Evolutionary conservation across 2,888 invertebrate genomes (phyloP), one percentile per base, ranked within the genome.

Genomic region (Neoascia interrupta): DNA sequence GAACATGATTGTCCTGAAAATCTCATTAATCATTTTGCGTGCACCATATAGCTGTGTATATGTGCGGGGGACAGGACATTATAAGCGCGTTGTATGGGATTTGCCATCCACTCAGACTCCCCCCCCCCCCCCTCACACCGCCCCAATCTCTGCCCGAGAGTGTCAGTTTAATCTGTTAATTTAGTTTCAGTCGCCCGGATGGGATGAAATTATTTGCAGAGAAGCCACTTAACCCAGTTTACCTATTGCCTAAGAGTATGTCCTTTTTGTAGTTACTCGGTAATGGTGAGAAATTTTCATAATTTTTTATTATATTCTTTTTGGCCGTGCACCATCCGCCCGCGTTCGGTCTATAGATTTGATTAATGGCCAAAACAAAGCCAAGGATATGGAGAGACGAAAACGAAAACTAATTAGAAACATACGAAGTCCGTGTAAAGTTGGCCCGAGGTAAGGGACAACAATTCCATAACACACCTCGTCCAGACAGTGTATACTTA

Each of bases 121-220:
- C 16, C 34, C 19, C 18, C 11, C 4, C 37, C 37, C 26, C 51
- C 31, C 21, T 5, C n/a, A 10, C 21, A 8, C 19, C 19, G 1
- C 11, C 18, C 18, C 4, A 19, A 10, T 10, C 21, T 1, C 49
- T 15, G 13, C 18, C 11, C 19, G 36, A 36, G 66, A 73, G 79
- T 79, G 79, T 79, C 79, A 79, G 79, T 79, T 79, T 79, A 73
- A 73, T 79, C 79, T 79, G 66, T 79, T 79, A 79, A 79, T 79
- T 79, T 79, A 73, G 79, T 79, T 79, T 79, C 45, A 47, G 73
- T 45, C 41, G 68, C 58, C 37, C 39, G 56, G 41, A 39, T 45
- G 73, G 21, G 41, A 37, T 45, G 66, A 73, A 61, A 54, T 61
- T 54, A 54, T 74, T 54, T 54, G 60, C 51, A 60, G 54, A 69